Conservation (phyloP, 1,140 invertebrate genomes). For the Dryas iulia region DNA sequence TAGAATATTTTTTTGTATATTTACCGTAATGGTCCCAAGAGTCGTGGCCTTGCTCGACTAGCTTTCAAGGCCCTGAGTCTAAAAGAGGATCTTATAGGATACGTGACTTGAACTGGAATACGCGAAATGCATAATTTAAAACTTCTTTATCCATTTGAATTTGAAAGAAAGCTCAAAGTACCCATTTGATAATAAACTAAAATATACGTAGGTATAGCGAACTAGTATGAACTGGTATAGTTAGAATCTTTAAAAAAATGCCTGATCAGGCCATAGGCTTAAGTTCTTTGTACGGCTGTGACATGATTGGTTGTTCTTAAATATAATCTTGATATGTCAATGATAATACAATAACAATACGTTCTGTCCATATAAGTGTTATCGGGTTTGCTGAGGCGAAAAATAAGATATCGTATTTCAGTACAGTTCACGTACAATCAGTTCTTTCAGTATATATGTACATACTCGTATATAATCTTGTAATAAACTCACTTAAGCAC, state of each 20-base stretch:
- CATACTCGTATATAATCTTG: not conserved
- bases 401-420: not conserved
- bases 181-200: too few species aligned
- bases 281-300: not conserved
- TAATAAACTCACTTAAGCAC: not conserved
- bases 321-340: not conserved
- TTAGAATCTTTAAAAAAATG: not conserved
- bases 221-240: not conserved
- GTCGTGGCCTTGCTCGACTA: slow-evolving; percentile 32
- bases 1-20: slow-evolving; percentile 24
- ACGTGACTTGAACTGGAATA: slow-evolving; percentile 26
- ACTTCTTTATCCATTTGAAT: not conserved
- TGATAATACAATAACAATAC: not conserved
- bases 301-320: not conserved
- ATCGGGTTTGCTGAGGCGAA: not conserved
- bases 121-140: not conserved
- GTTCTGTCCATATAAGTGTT: not conserved
- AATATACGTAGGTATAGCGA: not conserved
- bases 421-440: slow-evolving; percentile 2
- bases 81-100: slow-evolving; percentile 16
- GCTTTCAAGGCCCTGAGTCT: slow-evolving; percentile 19
- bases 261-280: too few species aligned
- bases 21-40: slow-evolving; percentile 12
- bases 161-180: not conserved
- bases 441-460: too few species aligned